Evolutionary conservation across 2,113 vertebrate genomes (phyloP).

Genomic region (Gulo gulo): DNA sequence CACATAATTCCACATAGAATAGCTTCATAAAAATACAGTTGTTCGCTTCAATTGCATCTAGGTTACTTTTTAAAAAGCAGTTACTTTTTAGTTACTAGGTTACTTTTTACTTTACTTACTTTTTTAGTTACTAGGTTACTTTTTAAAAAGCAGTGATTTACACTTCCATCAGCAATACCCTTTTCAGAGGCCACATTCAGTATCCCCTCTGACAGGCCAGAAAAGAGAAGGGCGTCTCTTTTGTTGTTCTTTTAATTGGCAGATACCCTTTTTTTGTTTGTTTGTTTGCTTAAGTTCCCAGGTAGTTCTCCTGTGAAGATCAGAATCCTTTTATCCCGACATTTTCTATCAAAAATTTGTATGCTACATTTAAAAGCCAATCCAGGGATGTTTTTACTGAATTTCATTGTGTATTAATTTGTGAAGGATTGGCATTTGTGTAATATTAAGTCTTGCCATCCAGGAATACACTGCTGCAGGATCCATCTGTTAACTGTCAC

Average conservation of each 20-base stretch:
- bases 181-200: not conserved
- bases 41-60: not conserved
- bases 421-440: not conserved
- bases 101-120: too few relatives aligned
- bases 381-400: not conserved
- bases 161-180: not conserved
- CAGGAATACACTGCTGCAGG: not conserved
- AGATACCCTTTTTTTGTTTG: not conserved
- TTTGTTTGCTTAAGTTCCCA: not conserved
- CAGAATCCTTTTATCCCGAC: not conserved
- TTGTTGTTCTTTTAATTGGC: not conserved
- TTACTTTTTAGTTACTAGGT: too few relatives aligned
- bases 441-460: not conserved
- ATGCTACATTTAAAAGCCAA: not conserved
- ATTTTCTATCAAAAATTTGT: not conserved
- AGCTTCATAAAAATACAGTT: not conserved
- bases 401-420: not conserved
- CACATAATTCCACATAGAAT: not conserved
- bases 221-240: not conserved
- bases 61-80: not conserved
- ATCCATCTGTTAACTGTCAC: accelerated
- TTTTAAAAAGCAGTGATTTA: not conserved
- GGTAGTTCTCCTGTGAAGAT: not conserved
- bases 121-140: too few relatives aligned
- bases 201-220: not conserved